These are phyloP conservation scores for Nymphicus hollandicus DNA, from an alignment of 2,113 vertebrate species.

Conservation along the genomic window DNA sequence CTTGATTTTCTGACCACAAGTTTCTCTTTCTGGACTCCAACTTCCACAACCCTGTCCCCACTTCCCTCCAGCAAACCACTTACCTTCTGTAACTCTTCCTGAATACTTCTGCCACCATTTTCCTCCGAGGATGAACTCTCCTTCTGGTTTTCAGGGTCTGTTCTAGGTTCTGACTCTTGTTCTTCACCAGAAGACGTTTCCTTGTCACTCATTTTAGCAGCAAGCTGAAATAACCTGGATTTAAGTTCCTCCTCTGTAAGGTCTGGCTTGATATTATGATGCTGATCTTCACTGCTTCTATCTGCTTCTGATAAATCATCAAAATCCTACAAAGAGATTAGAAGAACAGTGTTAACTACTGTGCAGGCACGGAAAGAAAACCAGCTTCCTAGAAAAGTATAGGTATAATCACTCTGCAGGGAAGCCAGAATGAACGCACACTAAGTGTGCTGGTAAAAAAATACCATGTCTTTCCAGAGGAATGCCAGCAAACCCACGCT, in stretches of 20 bases:
- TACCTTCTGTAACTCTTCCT: conserved; percentile 80
- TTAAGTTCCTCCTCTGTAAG: conserved; percentile 75
- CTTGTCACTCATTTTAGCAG: conserved; percentile 79
- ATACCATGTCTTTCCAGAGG: not conserved
- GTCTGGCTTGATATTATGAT: conserved; percentile 25
- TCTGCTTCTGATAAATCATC: conserved; percentile 69
- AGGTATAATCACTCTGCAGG: not conserved
- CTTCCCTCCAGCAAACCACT: not conserved
- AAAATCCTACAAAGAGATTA: conserved; percentile 51
- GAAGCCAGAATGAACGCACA: not conserved
- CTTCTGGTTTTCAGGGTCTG: conserved; percentile 65
- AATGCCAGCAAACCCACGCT: not conserved
- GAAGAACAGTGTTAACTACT: not conserved
- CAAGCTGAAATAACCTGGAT: conserved; percentile 77
- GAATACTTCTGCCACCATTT: conserved; percentile 54
- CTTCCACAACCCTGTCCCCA: not conserved
- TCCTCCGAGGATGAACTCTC: conserved; percentile 70
- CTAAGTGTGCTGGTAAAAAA: not conserved
- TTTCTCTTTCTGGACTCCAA: not conserved
- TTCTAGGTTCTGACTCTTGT: conserved; percentile 65
- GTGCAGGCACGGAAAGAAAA: not conserved
- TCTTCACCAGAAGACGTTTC: conserved; percentile 86
- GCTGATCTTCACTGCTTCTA: conserved; percentile 42
- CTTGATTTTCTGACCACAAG: not conserved
- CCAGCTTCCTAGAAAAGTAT: not conserved